Conservation (phyloP, 2,888 invertebrate genomes). For the Hartigia nigra region DNA sequence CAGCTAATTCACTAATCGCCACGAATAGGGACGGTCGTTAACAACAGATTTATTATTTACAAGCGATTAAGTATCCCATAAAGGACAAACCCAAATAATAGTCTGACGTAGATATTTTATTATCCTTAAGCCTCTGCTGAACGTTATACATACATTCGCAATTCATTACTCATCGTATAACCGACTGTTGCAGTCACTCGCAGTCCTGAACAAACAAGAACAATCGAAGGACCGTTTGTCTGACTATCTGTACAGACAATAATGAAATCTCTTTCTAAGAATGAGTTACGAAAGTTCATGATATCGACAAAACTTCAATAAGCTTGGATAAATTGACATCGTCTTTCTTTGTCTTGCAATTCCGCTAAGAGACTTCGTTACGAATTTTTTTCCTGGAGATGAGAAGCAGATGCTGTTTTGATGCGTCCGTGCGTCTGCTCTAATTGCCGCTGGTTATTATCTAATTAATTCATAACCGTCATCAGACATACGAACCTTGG, state of each 20-base stretch:
- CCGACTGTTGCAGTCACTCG: constrained; percentile 11
- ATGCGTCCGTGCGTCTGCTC: constrained; percentile 37
- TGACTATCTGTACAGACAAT: not conserved
- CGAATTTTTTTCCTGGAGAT: constrained; percentile 35
- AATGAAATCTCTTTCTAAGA: not conserved
- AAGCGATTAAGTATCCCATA: not conserved
- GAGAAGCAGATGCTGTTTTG: constrained; percentile 58
- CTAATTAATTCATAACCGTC: constrained; percentile 58
- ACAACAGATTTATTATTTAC: not conserved
- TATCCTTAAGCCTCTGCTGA: constrained; percentile 3
- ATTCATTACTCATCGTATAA: constrained; percentile 25
- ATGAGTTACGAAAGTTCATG: not conserved
- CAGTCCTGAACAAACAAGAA: constrained; percentile 35
- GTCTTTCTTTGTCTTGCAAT: not conserved
- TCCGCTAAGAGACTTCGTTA: constrained; percentile 10
- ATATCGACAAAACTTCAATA: not conserved
- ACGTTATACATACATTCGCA: constrained; percentile 38
- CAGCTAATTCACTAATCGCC: not conserved
- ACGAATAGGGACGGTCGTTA: not conserved
- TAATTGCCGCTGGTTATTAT: constrained; percentile 58
- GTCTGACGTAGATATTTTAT: not conserved
- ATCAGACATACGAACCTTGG: constrained; percentile 27
- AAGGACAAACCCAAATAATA: not conserved
- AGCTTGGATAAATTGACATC: not conserved
- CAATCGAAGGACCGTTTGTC: constrained; percentile 5